These are phyloP conservation scores for Mormyrus hasselquistii DNA, from an alignment of 2,797 vertebrate species.

Conservation along the genomic window DNA sequence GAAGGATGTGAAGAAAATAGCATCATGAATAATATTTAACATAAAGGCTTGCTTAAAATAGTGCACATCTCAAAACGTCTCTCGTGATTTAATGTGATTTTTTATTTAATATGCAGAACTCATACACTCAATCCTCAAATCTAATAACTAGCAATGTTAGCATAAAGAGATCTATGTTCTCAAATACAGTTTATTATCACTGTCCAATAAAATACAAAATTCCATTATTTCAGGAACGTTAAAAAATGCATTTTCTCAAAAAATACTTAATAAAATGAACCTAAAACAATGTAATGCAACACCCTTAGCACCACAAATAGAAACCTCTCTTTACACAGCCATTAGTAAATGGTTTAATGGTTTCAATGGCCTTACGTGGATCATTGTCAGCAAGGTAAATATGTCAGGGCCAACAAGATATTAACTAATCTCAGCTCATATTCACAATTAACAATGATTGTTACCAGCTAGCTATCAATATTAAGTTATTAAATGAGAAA, in stretches of 20 bases:
- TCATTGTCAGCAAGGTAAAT: background rate
- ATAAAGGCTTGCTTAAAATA: slow-evolving; percentile 6
- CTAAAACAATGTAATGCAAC: background rate
- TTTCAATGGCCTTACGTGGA: background rate
- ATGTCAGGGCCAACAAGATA: background rate
- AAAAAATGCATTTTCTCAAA: background rate
- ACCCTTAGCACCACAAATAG: background rate
- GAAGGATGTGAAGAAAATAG: background rate
- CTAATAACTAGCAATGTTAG: background rate
- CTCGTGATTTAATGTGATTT: background rate
- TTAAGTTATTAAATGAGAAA: background rate
- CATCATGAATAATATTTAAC: slow-evolving; percentile 6
- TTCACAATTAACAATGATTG: background rate
- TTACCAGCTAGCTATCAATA: background rate
- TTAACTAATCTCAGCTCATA: background rate
- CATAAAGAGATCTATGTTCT: background rate
- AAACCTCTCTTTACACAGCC: background rate
- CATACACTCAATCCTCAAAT: background rate
- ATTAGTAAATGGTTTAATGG: background rate
- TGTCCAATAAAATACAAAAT: background rate
- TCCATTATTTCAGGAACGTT: background rate
- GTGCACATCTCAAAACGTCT: background rate
- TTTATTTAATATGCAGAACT: background rate
- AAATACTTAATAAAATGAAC: background rate
- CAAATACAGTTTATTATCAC: background rate